Evolutionary conservation across 1,140 invertebrate species (phyloP).

Genomic region (Pseudomyrmex dendroicus): DNA sequence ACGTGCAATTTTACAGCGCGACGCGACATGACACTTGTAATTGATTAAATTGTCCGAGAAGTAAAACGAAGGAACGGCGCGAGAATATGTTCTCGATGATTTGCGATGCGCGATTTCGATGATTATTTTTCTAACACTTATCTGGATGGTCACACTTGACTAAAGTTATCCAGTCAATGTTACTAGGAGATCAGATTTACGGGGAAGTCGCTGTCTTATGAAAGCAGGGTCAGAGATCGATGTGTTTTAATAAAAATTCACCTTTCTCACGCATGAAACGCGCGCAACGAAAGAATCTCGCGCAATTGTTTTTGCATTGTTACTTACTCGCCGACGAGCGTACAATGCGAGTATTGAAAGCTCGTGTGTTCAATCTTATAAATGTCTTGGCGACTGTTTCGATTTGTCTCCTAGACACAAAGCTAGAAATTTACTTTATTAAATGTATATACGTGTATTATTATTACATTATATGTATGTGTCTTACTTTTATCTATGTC

Average conservation of each 20-base stretch:
- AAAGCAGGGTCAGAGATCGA: conserved; percentile 55
- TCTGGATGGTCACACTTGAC: conserved; percentile 83
- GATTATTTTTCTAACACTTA: conserved; percentile 79
- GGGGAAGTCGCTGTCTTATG: conserved; percentile 62
- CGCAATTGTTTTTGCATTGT: not conserved
- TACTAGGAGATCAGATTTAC: conserved; percentile 77
- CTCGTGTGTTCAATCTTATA: not conserved
- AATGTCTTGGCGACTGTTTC: not conserved
- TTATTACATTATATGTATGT: not conserved
- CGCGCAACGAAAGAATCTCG: not conserved
- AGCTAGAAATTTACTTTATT: not conserved
- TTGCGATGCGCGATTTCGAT: conserved; percentile 55
- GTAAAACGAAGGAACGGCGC: not conserved
- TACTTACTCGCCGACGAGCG: not conserved
- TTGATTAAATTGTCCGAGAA: not conserved
- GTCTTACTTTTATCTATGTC: not conserved
- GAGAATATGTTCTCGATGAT: not conserved
- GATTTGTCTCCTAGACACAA: not conserved
- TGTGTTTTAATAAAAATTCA: conserved; percentile 39
- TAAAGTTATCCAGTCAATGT: conserved; percentile 80
- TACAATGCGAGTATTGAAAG: not conserved
- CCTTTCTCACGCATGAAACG: not conserved
- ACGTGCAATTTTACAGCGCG: not conserved
- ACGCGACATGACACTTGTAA: not conserved
- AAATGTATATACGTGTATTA: not conserved